Conservation (phyloP, 2,113 vertebrate genomes). For the Agapornis roseicollis region DNA sequence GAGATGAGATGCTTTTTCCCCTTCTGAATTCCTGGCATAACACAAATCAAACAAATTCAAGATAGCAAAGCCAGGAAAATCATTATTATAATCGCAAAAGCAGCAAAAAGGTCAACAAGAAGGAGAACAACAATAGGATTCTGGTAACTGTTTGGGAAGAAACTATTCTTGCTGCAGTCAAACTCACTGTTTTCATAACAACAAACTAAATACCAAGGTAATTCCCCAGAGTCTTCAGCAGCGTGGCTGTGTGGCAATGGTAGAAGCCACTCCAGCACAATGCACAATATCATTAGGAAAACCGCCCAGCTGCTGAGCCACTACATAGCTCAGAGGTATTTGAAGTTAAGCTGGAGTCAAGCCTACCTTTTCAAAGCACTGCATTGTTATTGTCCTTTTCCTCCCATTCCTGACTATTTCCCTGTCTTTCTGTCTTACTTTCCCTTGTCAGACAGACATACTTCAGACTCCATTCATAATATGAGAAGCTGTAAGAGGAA, state of each 20-base stretch:
- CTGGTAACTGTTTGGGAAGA: constrained; percentile 65
- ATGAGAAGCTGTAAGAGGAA: neutral
- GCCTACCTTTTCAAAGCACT: neutral
- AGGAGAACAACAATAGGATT: constrained; percentile 62
- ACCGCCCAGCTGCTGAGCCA: neutral
- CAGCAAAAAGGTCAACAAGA: constrained; percentile 59
- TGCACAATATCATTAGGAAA: neutral
- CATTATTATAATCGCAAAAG: constrained; percentile 41
- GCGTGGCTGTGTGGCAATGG: neutral
- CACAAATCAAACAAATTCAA: constrained; percentile 49
- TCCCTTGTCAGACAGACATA: neutral
- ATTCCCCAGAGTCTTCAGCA: constrained; percentile 19
- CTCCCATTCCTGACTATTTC: neutral
- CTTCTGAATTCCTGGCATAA: constrained; percentile 24
- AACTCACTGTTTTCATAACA: constrained; percentile 62
- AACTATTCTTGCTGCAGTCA: constrained; percentile 49
- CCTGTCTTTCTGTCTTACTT: neutral
- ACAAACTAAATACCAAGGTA: constrained; percentile 50
- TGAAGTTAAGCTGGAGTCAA: neutral
- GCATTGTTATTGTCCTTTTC: neutral
- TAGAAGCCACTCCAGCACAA: neutral
- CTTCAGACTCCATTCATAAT: neutral
- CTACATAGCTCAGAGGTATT: rapidly evolving
- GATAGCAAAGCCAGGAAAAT: constrained; percentile 44
- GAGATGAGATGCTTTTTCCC: neutral